A percentile compares a stretch with the other conserved stretches of the same genome.
Conservation (phyloP, 2,888 invertebrate genomes). For the Chloromyia formosa region DNA sequence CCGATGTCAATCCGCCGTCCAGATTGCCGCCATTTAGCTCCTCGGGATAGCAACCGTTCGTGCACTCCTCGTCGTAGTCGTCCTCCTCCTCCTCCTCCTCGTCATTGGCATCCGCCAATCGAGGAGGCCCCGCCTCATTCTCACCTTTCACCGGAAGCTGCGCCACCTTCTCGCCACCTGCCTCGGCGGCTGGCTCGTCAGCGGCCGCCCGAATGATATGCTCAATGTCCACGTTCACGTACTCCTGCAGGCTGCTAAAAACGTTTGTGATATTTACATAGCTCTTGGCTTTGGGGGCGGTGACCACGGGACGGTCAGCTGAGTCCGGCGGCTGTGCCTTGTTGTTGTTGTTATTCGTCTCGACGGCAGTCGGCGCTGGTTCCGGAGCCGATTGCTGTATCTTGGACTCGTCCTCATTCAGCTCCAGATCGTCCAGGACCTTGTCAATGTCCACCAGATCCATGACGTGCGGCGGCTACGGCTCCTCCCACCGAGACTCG, state of each 20-base stretch:
- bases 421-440: conserved; percentile 84
- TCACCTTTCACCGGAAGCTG: not conserved
- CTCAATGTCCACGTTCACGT: conserved; percentile 65
- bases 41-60: conserved; percentile 51
- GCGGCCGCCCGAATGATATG: conserved; percentile 13
- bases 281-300: conserved; percentile 16
- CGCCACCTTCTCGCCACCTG: not conserved
- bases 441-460: conserved; percentile 79
- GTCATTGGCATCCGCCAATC: conserved; percentile 15
- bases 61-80: conserved; percentile 47
- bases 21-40: conserved; percentile 42
- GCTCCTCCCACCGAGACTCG: too few species aligned
- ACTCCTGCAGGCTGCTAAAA: conserved; percentile 72
- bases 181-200: not conserved
- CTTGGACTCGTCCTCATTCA: conserved; percentile 67
- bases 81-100: conserved; percentile 12
- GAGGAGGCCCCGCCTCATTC: conserved; percentile 21
- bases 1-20: conserved; percentile 51
- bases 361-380: not conserved
- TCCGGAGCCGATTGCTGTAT: not conserved
- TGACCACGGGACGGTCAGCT: not conserved
- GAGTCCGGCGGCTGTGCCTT: not conserved
- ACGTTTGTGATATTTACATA: conserved; percentile 60
- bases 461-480: conserved; percentile 55
- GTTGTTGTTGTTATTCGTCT: not conserved